phyloP scores from a whole-genome alignment of 2,797 vertebrate genomes.

The Crocodylus rhombifer region DNA sequence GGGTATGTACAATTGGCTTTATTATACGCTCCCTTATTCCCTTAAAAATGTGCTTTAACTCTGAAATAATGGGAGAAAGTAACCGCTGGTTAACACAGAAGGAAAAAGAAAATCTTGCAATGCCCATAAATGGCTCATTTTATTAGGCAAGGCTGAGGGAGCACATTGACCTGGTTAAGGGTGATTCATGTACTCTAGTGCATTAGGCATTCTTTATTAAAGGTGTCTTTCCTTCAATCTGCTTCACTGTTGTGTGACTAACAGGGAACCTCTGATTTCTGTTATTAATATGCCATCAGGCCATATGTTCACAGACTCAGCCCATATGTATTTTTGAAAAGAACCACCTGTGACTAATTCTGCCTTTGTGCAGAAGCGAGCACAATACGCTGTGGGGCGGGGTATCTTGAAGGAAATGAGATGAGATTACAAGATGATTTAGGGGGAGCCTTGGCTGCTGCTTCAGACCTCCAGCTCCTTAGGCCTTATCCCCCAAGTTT shows the following conservation, averaged over 20 bases:
- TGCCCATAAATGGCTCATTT: slow-evolving; percentile 3
- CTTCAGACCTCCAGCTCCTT: background rate
- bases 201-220: background rate
- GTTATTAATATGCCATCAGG: slow-evolving; percentile 34
- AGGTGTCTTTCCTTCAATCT: slow-evolving; percentile 52
- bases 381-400: background rate
- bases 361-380: slow-evolving; percentile 50
- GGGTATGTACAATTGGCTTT: background rate
- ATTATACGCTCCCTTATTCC: background rate
- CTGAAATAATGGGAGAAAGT: background rate
- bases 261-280: slow-evolving; percentile 43
- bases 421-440: background rate
- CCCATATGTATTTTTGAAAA: slow-evolving; percentile 66
- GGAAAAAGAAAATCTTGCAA: background rate
- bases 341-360: slow-evolving; percentile 74
- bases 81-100: slow-evolving; percentile 5
- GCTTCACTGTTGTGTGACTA: slow-evolving; percentile 47
- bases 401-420: background rate
- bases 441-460: background rate
- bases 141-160: background rate
- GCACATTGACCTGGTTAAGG: background rate
- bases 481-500: background rate
- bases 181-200: slow-evolving; percentile 12
- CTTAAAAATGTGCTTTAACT: background rate
- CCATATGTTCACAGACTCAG: slow-evolving; percentile 58